Percentiles rank a stretch among this genome's conserved stretches.
Conservation (phyloP, 2,797 vertebrate species). For the Oceanodroma leucorhoa region DNA sequence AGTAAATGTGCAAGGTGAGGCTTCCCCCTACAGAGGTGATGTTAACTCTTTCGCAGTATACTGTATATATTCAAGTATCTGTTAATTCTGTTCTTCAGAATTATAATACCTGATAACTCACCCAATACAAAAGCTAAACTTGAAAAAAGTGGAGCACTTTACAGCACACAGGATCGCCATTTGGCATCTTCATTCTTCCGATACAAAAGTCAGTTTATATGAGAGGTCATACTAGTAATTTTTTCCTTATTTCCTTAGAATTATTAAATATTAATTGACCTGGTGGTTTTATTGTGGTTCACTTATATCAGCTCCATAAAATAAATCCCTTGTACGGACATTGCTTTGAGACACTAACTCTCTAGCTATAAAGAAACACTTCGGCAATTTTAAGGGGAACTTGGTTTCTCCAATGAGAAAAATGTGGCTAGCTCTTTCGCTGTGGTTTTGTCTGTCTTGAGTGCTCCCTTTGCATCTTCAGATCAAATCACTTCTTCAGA, state of each 20-base stretch:
- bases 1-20: neutral
- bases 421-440: neutral
- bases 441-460: neutral
- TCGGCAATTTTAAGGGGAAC: neutral
- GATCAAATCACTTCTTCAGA: neutral
- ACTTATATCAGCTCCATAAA: neutral
- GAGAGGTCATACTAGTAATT: rapidly evolving
- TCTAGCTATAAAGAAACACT: neutral
- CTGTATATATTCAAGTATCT: neutral
- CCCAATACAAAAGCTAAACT: neutral
- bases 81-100: neutral
- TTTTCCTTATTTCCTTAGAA: neutral
- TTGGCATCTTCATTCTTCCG: neutral
- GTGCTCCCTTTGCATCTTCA: neutral
- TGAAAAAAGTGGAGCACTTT: neutral
- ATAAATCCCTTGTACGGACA: neutral
- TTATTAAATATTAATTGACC: neutral
- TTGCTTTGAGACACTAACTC: neutral
- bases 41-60: neutral
- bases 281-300: neutral
- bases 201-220: neutral
- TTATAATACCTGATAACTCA: neutral
- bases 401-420: neutral
- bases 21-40: neutral
- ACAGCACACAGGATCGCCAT: neutral